phyloP scores from a whole-genome alignment of 2,113 vertebrate genomes.

The Oreochromis tanganicae region DNA sequence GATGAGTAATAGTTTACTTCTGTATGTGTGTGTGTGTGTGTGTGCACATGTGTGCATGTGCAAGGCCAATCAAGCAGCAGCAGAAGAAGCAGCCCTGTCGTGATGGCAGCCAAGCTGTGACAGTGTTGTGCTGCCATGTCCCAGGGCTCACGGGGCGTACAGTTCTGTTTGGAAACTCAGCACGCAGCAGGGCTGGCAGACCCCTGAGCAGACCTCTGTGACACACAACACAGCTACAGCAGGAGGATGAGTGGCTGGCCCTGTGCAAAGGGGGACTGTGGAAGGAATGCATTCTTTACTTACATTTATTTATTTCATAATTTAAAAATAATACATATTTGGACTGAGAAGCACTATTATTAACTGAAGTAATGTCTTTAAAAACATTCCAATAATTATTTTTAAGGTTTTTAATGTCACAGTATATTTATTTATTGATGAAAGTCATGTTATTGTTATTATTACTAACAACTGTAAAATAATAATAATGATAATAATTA shows the following conservation, averaged over 20 bases:
- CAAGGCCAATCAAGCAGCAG: not conserved
- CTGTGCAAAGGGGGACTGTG: not conserved
- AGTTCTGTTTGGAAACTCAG: not conserved
- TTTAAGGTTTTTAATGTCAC: not conserved
- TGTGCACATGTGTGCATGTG: not conserved
- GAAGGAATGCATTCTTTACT: not conserved
- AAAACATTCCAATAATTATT: not conserved
- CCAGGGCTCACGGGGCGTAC: not conserved
- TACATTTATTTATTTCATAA: not conserved
- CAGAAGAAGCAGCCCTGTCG: not conserved
- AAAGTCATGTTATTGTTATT: not conserved
- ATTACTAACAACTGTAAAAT: not conserved
- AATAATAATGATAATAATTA: not conserved
- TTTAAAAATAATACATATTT: not conserved
- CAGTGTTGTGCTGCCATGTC: not conserved
- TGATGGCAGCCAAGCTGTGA: slow-evolving; percentile 6
- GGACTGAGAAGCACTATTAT: not conserved
- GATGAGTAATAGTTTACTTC: not conserved
- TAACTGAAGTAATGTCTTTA: not conserved
- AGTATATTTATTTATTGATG: not conserved
- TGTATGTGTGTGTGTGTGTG: not conserved
- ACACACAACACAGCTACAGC: not conserved
- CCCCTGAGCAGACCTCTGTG: not conserved
- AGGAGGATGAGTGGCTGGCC: not conserved
- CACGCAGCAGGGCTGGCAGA: not conserved